These are phyloP conservation scores for Periplaneta americana DNA, from an alignment of 1,140 invertebrate species.

Conservation along the genomic window DNA sequence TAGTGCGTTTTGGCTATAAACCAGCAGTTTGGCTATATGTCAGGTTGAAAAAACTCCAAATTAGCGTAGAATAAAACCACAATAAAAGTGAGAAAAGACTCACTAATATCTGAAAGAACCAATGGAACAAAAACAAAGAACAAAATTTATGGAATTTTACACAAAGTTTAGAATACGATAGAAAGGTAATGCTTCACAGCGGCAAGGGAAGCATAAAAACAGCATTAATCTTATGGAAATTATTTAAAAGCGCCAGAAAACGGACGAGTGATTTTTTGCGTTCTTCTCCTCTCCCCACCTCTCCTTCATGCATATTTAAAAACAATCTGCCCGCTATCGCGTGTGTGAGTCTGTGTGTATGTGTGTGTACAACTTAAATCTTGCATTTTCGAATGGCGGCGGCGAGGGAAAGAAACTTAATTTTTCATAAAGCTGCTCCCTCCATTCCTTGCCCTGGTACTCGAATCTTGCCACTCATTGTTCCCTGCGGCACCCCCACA, in stretches of 20 bases:
- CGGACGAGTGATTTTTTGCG: neutral
- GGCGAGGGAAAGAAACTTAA: neutral
- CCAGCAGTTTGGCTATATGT: too few relatives aligned
- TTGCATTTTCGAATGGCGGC: neutral
- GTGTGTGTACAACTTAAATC: neutral
- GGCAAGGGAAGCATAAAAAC: neutral
- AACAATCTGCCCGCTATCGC: neutral
- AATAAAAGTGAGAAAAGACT: too few relatives aligned
- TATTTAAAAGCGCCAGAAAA: neutral
- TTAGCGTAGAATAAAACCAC: too few relatives aligned
- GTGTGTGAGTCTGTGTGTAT: too few relatives aligned
- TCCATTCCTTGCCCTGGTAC: neutral
- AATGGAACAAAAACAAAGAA: too few relatives aligned
- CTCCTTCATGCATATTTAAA: neutral
- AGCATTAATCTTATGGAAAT: neutral
- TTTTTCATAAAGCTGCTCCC: neutral
- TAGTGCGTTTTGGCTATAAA: too few relatives aligned
- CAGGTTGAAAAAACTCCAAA: too few relatives aligned
- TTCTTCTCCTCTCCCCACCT: too few relatives aligned
- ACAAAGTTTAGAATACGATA: too few relatives aligned
- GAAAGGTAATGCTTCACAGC: neutral
- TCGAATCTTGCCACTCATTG: neutral
- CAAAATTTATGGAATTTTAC: too few relatives aligned
- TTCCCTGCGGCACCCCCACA: neutral
- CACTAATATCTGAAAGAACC: too few relatives aligned